These are phyloP conservation scores for Drosophila suzukii DNA, from an alignment of 1,140 invertebrate genomes.

Conservation along the genomic window DNA sequence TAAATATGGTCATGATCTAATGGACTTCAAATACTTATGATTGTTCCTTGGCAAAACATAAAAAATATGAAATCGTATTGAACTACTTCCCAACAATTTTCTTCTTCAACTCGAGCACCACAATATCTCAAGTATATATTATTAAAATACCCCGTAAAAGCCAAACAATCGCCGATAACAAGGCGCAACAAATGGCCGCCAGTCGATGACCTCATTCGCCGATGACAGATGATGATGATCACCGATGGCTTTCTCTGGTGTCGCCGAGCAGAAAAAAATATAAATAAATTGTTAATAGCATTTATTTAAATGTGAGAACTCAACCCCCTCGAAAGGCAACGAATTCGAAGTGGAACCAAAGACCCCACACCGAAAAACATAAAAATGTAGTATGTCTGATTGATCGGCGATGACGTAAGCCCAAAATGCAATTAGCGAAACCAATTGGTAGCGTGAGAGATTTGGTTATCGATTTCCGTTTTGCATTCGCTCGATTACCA, in stretches of 20 bases:
- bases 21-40: neutral
- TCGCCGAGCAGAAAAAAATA: conserved; percentile 15
- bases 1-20: conserved; percentile 5
- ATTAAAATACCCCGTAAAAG: conserved; percentile 31
- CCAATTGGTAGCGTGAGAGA: conserved; percentile 45
- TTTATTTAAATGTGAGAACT: conserved; percentile 42
- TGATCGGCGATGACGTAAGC: conserved; percentile 39
- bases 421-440: conserved; percentile 44
- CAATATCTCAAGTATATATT: conserved; percentile 40
- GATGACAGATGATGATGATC: conserved; percentile 42
- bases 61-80: conserved; percentile 3
- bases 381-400: neutral
- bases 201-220: conserved; percentile 51
- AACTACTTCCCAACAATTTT: conserved; percentile 20
- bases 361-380: neutral
- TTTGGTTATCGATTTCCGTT: conserved; percentile 36
- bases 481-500: conserved; percentile 33
- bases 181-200: conserved; percentile 38
- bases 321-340: conserved; percentile 22
- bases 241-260: conserved; percentile 40
- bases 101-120: conserved; percentile 19
- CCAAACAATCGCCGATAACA: conserved; percentile 46
- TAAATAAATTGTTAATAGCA: conserved; percentile 36
- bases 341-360: conserved; percentile 8
- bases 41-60: neutral